Percentiles rank a stretch among this genome's conserved stretches.
Conservation (phyloP, 2,888 invertebrate species). For the Platycnemis pennipes region DNA sequence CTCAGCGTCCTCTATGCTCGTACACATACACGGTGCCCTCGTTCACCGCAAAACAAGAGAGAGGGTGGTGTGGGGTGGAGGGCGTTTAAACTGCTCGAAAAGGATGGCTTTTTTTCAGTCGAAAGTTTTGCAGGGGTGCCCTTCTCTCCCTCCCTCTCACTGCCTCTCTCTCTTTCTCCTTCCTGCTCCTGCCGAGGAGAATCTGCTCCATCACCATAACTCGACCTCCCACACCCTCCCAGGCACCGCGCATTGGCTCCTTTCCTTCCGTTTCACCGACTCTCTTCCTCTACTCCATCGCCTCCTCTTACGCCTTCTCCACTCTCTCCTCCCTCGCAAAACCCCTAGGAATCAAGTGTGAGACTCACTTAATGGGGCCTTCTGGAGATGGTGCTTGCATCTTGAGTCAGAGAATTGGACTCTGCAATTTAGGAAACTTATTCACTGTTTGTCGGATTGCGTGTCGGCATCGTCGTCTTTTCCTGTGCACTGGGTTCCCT, state of each 20-base stretch:
- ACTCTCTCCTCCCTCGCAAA: conserved; percentile 68
- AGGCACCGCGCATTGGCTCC: neutral
- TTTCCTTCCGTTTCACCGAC: neutral
- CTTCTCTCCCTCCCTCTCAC: neutral
- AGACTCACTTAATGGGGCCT: neutral
- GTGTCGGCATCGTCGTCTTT: neutral
- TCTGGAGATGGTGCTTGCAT: neutral
- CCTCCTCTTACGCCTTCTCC: conserved; percentile 39
- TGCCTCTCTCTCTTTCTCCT: neutral
- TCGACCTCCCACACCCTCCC: neutral
- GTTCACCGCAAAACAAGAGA: conserved; percentile 24
- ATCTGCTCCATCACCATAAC: neutral
- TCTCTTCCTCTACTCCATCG: neutral
- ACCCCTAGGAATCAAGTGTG: neutral
- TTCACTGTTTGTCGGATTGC: too few species aligned
- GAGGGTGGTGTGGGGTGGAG: neutral
- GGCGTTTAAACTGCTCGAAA: conserved; percentile 28
- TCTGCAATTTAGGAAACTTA: neutral
- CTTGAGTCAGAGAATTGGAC: neutral
- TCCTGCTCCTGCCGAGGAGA: neutral
- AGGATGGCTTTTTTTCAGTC: neutral
- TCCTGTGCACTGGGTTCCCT: neutral
- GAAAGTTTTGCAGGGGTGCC: conserved; percentile 38
- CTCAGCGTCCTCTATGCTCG: neutral
- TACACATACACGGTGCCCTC: neutral